Conservation (phyloP, 2,113 vertebrate genomes). For the Balaeniceps rex region DNA sequence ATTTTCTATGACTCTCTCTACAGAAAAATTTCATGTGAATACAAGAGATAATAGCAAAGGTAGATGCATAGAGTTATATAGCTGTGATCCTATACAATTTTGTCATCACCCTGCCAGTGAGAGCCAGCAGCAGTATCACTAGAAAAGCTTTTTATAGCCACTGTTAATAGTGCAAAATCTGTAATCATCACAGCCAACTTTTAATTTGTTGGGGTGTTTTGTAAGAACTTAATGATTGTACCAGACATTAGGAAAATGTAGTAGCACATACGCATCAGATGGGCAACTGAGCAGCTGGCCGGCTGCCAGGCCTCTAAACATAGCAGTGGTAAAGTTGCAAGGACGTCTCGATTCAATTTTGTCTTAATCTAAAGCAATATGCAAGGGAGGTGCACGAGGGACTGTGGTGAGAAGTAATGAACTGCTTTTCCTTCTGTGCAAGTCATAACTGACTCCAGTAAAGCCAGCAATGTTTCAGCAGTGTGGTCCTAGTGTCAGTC, state of each 20-base stretch:
- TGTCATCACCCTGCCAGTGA: accelerated
- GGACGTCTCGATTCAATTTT: background rate
- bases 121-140: background rate
- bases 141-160: background rate
- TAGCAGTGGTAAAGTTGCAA: background rate
- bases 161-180: background rate
- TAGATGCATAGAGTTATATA: background rate
- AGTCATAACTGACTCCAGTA: background rate
- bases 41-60: background rate
- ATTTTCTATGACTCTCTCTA: background rate
- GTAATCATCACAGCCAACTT: background rate
- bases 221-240: background rate
- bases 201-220: background rate
- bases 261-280: background rate
- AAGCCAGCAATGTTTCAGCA: background rate
- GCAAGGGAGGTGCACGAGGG: background rate
- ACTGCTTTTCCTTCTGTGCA: background rate
- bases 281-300: background rate
- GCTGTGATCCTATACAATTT: background rate
- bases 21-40: background rate
- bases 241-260: background rate
- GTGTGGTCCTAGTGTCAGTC: background rate
- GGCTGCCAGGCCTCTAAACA: background rate
- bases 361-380: background rate
- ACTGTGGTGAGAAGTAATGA: background rate